These are phyloP conservation scores for Nephrotoma guestfalica DNA, from an alignment of 2,888 invertebrate species.

Conservation along the genomic window DNA sequence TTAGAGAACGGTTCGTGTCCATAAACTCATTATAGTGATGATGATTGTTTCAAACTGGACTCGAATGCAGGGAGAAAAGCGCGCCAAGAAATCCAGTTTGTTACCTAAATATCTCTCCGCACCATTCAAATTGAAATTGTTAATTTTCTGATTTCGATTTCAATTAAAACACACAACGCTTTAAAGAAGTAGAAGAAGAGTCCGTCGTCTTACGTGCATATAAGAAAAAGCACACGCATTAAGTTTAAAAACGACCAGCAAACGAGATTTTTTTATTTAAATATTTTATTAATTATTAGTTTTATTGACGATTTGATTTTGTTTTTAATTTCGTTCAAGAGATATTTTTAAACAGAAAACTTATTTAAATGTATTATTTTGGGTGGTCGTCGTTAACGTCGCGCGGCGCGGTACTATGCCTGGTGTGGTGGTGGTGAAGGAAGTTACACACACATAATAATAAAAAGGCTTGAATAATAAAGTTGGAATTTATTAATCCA, in stretches of 20 bases:
- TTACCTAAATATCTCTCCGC: background rate
- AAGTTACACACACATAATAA: background rate
- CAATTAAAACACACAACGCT: background rate
- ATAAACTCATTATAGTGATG: background rate
- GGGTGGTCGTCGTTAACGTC: background rate
- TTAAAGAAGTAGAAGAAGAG: background rate
- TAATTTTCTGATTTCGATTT: background rate
- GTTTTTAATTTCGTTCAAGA: background rate
- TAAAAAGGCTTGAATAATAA: background rate
- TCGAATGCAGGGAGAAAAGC: background rate
- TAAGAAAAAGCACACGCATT: background rate
- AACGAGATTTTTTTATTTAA: background rate
- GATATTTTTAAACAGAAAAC: background rate
- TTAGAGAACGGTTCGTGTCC: background rate
- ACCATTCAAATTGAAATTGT: background rate
- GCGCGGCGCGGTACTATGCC: background rate
- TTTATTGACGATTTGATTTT: background rate
- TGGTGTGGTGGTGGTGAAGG: background rate
- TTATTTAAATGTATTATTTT: background rate
- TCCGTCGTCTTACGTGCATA: background rate
- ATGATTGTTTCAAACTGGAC: background rate
- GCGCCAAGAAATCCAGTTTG: background rate
- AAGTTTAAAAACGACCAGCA: background rate
- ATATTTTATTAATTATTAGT: background rate
- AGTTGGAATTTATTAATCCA: background rate